These are phyloP conservation scores for Castor canadensis DNA, from an alignment of 2,113 vertebrate genomes.

Conservation along the genomic window DNA sequence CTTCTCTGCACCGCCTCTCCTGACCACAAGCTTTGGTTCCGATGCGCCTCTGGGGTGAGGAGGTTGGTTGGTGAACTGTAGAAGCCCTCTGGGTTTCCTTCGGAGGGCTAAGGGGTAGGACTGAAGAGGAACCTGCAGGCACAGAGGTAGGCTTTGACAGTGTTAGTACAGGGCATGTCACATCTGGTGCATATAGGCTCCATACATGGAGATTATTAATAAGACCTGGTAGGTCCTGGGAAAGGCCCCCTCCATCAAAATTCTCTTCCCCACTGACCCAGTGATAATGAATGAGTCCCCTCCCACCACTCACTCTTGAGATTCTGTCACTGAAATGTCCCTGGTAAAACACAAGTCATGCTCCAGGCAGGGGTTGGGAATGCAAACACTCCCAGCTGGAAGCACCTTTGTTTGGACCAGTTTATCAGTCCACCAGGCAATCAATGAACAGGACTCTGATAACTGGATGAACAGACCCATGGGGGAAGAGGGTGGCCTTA, in stretches of 20 bases:
- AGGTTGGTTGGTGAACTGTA: accelerated
- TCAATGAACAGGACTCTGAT: not conserved
- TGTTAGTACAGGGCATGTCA: accelerated
- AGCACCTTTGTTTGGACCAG: not conserved
- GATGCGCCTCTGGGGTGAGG: too few species aligned
- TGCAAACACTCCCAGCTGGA: not conserved
- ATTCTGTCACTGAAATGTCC: not conserved
- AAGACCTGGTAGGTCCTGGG: not conserved
- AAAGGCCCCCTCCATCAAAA: not conserved
- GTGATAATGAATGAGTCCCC: not conserved
- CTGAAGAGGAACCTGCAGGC: not conserved
- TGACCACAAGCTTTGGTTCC: not conserved
- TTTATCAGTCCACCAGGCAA: not conserved
- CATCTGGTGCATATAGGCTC: accelerated
- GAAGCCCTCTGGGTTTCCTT: not conserved
- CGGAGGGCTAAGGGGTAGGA: not conserved
- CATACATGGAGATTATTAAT: not conserved
- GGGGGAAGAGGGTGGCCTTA: accelerated
- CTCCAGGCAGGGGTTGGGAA: not conserved
- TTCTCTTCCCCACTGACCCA: not conserved
- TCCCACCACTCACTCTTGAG: not conserved
- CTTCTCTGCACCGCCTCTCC: too few species aligned
- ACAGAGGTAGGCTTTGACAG: accelerated
- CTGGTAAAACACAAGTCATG: not conserved
- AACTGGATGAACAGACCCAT: not conserved